Base-by-base conservation (phyloP, 2,888 invertebrate species). In the Lepeophtheirus nordmannii region DNA sequence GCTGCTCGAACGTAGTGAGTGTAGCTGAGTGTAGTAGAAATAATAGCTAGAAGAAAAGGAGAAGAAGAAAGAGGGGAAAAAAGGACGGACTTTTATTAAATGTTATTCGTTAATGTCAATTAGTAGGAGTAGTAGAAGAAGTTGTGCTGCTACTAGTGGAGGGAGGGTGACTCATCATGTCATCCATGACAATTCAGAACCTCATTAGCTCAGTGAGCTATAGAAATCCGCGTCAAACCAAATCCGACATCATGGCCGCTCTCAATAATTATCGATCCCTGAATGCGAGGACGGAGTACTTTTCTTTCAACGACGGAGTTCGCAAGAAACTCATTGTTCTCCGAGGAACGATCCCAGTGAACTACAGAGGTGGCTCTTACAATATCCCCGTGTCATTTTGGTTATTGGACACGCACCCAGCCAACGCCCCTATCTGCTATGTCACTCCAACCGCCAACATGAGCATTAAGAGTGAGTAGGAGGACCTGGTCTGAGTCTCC, bases 301-400 rank as follows among this genome's bases (percentile, higher is more conserved):
- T 85, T 76, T 83, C 87, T 68, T 93, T 92, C 75, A 89, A 89
- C 74, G 89, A 92, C 81, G 93, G 93, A 57, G 80, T 80, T 1
- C 79, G 81, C 58, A 87, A 85, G 76, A 86, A 89, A 67, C 78
- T 96, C 70, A 80, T 92, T 53, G 87, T 86, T 75, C 79, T 96
- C 65, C 83, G 84, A 73, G 96, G 96, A 65, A 96, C 94, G 10
- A 89, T 96, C 72, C 96, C 94, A 58, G 90, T 96, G 1, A 80
- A 82, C 65, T 94, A 87, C 74, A 90, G 87, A 82, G 86, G 83
- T 68, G 80, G 81, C 68, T 82, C 80, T 59, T 99, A 98, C 78
- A 91, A 97, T 78, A 98, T 98, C 75, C 98, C 98, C 14, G 84
- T 99, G 56, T 87, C 88, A 74, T 85, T 98, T 72, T 97, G 92